Conservation (phyloP, 2,888 invertebrate species). For the Orchesella flavescens region DNA sequence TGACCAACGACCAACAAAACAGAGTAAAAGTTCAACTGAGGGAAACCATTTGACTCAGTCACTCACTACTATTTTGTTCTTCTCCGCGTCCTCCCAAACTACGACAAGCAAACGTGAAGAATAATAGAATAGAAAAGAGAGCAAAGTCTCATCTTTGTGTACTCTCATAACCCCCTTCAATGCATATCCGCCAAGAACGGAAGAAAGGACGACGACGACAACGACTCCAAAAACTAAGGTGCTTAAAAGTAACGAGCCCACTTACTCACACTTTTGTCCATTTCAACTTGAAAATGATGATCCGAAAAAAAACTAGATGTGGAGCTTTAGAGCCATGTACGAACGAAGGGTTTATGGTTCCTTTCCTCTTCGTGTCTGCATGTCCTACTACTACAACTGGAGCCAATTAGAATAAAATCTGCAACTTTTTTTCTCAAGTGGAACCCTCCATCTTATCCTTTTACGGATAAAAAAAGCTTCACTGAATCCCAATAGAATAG, state of each 20-base stretch:
- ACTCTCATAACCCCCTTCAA: background rate
- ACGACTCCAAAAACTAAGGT: constrained; percentile 42
- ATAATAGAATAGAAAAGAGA: background rate
- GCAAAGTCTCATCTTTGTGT: background rate
- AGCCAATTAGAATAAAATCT: constrained; percentile 58
- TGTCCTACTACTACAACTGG: constrained; percentile 12
- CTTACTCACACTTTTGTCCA: constrained; percentile 57
- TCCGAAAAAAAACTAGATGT: background rate
- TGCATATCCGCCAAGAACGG: constrained; percentile 12
- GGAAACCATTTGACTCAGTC: background rate
- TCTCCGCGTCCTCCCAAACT: background rate
- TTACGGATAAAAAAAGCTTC: background rate
- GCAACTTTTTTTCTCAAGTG: constrained; percentile 44
- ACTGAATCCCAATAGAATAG: constrained; percentile 9
- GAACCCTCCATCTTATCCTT: background rate
- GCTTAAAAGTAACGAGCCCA: constrained; percentile 59
- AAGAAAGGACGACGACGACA: background rate
- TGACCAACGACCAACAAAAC: constrained; percentile 9
- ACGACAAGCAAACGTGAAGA: background rate
- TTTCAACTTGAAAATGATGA: constrained; percentile 49
- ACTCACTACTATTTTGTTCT: background rate
- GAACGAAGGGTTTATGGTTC: background rate
- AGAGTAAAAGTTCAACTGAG: constrained; percentile 1
- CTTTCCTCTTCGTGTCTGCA: background rate
- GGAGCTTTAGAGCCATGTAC: background rate